These are phyloP conservation scores for Tyto alba DNA, from an alignment of 2,113 vertebrate species.

Conservation along the genomic window DNA sequence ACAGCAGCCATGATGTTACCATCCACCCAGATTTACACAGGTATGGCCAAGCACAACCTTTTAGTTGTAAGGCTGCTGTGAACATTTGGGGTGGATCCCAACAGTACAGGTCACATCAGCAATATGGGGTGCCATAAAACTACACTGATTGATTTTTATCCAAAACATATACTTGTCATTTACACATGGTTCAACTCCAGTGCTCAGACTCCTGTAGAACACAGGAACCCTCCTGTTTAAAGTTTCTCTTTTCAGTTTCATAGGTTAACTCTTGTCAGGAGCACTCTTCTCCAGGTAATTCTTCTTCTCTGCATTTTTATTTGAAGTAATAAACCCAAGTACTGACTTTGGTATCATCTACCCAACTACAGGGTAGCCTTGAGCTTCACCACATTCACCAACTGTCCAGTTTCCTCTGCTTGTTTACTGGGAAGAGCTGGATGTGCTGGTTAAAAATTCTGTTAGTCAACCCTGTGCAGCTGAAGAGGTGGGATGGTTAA, in stretches of 20 bases:
- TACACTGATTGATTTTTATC: background rate
- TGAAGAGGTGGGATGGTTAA: background rate
- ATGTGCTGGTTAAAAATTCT: background rate
- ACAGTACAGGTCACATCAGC: background rate
- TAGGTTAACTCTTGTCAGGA: background rate
- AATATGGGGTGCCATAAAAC: background rate
- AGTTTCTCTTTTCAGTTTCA: background rate
- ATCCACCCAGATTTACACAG: background rate
- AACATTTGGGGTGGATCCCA: background rate
- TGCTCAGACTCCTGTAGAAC: rapidly evolving
- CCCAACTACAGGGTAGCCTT: background rate
- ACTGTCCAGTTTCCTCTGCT: background rate
- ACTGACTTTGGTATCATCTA: background rate
- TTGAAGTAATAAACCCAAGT: background rate
- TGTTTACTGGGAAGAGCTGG: background rate
- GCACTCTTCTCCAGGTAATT: background rate
- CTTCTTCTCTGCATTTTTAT: background rate
- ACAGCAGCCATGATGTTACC: background rate
- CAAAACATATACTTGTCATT: background rate
- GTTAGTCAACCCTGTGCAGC: background rate
- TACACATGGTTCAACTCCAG: background rate
- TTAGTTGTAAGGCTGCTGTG: background rate
- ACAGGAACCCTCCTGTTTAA: rapidly evolving
- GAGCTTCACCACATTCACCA: background rate
- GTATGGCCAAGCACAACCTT: background rate